A percentile compares a stretch with the other conserved stretches of the same genome.
phyloP scores from a whole-genome alignment of 2,888 invertebrate genomes.

The Blastobasis adustella region DNA sequence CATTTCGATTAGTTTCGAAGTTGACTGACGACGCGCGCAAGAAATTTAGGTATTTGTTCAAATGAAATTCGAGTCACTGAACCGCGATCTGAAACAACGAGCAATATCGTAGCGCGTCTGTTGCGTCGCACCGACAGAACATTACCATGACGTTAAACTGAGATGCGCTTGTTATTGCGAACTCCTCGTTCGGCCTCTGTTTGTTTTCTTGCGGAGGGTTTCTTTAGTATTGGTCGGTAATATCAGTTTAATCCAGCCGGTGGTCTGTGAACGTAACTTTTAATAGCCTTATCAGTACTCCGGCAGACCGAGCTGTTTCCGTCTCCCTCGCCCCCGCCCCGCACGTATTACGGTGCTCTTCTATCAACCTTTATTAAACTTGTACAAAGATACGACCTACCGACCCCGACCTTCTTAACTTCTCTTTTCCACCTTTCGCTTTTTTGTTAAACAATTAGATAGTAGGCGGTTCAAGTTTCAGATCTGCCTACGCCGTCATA shows the following conservation, averaged over 20 bases:
- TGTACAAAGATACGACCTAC: slow-evolving; percentile 32
- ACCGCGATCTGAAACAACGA: slow-evolving; percentile 26
- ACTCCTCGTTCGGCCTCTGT: slow-evolving; percentile 18
- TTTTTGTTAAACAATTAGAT: no score
- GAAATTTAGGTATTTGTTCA: slow-evolving; percentile 22
- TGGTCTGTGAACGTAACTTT: slow-evolving; percentile 63
- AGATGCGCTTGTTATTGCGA: slow-evolving; percentile 32
- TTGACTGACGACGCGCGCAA: slow-evolving; percentile 6
- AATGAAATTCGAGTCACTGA: slow-evolving; percentile 26
- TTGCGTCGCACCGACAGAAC: slow-evolving; percentile 27
- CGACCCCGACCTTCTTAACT: slow-evolving; percentile 16
- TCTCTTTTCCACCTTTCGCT: slow-evolving; percentile 3
- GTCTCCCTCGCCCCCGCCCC: slow-evolving; percentile 37
- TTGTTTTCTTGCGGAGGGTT: slow-evolving; percentile 35
- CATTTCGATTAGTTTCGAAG: background rate
- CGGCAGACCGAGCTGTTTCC: slow-evolving; percentile 49
- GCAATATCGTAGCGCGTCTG: slow-evolving; percentile 23
- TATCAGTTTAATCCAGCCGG: slow-evolving; percentile 51
- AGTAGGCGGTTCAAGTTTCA: no score
- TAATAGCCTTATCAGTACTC: slow-evolving; percentile 69
- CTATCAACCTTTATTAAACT: slow-evolving; percentile 50
- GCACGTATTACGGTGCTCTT: slow-evolving; percentile 28
- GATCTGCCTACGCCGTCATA: no score
- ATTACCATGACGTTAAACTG: slow-evolving; percentile 29
- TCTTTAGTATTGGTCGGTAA: slow-evolving; percentile 42